phyloP scores from a whole-genome alignment of 2,888 invertebrate species.

The Aradus depressus region DNA sequence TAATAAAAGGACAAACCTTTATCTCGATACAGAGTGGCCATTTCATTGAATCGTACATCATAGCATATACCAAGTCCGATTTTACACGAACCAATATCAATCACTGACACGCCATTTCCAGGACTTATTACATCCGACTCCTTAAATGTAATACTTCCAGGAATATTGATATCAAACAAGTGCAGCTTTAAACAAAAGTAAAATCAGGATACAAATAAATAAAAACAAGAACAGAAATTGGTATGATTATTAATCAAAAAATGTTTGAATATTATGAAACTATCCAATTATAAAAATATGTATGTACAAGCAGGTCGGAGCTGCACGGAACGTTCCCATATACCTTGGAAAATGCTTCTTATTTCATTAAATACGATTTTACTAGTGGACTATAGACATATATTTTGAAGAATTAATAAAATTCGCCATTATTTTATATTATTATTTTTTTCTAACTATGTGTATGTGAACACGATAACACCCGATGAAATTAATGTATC shows the following conservation, averaged over 20 bases:
- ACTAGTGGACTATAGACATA: too few relatives aligned
- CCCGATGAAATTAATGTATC: too few relatives aligned
- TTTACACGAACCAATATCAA: constrained; percentile 58
- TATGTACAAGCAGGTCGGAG: neutral
- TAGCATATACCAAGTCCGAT: constrained; percentile 92
- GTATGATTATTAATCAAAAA: neutral
- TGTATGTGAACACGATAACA: too few relatives aligned
- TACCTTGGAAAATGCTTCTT: too few relatives aligned
- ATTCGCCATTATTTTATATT: too few relatives aligned
- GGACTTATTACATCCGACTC: constrained; percentile 76
- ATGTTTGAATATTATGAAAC: neutral
- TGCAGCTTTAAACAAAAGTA: constrained; percentile 55
- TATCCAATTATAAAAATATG: neutral
- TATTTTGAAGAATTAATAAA: too few relatives aligned
- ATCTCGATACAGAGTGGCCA: constrained; percentile 48
- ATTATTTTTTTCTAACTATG: too few relatives aligned
- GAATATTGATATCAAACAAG: constrained; percentile 91
- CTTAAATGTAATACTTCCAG: constrained; percentile 81
- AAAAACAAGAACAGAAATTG: neutral
- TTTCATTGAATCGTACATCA: constrained; percentile 79
- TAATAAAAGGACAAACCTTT: constrained; percentile 27
- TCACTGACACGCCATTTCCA: constrained; percentile 61
- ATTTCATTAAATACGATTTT: too few relatives aligned
- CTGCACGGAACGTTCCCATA: too few relatives aligned
- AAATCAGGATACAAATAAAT: too few relatives aligned